phyloP scores from a whole-genome alignment of 92 coral and sea anemone genomes.

The Porites divaricata region DNA sequence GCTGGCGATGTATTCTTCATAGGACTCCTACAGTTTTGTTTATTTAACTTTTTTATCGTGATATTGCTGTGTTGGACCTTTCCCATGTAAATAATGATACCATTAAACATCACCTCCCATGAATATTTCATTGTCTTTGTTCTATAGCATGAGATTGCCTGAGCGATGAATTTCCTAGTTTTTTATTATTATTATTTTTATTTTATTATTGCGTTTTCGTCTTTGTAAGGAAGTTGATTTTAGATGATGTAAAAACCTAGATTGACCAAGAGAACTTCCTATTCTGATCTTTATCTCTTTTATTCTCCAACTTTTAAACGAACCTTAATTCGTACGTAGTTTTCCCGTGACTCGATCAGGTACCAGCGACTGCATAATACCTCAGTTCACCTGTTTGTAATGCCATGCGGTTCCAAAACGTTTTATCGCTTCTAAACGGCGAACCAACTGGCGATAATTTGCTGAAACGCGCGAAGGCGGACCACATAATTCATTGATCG shows the following conservation, averaged over 20 bases:
- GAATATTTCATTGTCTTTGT: slow-evolving; percentile 63
- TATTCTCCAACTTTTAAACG: neutral
- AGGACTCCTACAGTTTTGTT: neutral
- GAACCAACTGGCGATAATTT: slow-evolving; percentile 30
- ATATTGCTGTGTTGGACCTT: slow-evolving; percentile 16
- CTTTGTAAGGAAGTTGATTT: neutral
- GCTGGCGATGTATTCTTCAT: neutral
- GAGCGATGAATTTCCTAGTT: slow-evolving; percentile 26
- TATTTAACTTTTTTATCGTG: neutral
- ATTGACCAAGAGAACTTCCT: neutral
- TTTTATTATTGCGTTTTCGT: neutral
- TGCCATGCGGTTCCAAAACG: slow-evolving; percentile 39
- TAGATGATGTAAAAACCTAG: neutral
- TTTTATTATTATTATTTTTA: neutral
- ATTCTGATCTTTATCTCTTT: neutral
- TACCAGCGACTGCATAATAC: slow-evolving; percentile 24
- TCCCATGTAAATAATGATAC: slow-evolving; percentile 34
- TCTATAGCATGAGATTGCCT: slow-evolving; percentile 48
- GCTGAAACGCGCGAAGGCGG: neutral
- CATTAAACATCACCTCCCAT: slow-evolving; percentile 49
- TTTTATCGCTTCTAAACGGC: slow-evolving; percentile 12
- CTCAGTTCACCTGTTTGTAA: slow-evolving; percentile 44
- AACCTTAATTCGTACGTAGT: neutral
- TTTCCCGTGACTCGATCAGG: slow-evolving; percentile 26
- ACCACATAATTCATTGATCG: neutral